Evolutionary conservation across 2,113 vertebrate species (phyloP).

Genomic region (Eolophus roseicapilla): DNA sequence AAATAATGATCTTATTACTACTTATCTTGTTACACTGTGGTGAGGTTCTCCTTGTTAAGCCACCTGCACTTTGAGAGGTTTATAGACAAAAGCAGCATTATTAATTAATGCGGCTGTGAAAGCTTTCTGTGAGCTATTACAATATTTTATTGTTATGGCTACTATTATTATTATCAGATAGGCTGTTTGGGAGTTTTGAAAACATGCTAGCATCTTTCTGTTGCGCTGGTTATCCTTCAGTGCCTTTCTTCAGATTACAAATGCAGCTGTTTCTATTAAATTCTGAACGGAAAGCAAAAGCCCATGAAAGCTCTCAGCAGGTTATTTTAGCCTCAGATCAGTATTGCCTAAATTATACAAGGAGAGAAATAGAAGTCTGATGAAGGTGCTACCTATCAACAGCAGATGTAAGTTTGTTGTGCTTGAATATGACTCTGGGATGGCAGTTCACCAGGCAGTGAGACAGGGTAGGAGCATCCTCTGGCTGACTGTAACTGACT

Average conservation of each 20-base stretch:
- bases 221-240: slow-evolving; percentile 37
- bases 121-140: slow-evolving; percentile 51
- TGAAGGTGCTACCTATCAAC: not conserved
- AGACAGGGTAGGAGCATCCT: not conserved
- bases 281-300: slow-evolving; percentile 1
- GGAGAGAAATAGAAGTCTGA: not conserved
- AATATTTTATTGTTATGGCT: slow-evolving; percentile 48
- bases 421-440: not conserved
- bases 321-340: slow-evolving; percentile 26
- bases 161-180: slow-evolving; percentile 16
- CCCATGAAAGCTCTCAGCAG: slow-evolving; percentile 1
- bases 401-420: not conserved
- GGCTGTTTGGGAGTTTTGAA: slow-evolving; percentile 41
- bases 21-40: slow-evolving; percentile 57
- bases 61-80: slow-evolving; percentile 65
- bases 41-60: slow-evolving; percentile 53
- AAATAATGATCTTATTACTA: slow-evolving; percentile 62
- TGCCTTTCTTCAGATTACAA: slow-evolving; percentile 32
- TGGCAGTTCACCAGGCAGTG: not conserved
- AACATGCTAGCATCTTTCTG: not conserved
- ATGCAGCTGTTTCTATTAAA: slow-evolving; percentile 38
- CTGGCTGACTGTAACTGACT: not conserved
- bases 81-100: slow-evolving; percentile 54
- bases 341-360: slow-evolving; percentile 25
- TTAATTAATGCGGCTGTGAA: slow-evolving; percentile 43